A percentile compares a stretch with the other conserved stretches of the same genome.
phyloP scores from a whole-genome alignment of 2,888 invertebrate genomes.

The Pediacus dermestoides region DNA sequence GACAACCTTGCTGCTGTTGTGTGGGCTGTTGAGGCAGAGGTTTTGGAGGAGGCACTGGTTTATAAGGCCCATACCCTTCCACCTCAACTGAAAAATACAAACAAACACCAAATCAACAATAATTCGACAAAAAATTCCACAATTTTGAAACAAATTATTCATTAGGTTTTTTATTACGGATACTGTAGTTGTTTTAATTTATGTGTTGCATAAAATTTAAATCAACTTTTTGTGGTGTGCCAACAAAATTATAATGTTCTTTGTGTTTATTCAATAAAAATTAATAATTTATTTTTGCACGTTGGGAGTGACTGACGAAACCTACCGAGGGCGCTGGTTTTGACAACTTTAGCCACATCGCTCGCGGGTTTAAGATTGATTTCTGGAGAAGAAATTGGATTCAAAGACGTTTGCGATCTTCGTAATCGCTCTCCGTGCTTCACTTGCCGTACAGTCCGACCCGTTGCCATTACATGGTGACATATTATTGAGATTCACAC shows the following conservation, averaged over 20 bases:
- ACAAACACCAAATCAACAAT: constrained; percentile 14
- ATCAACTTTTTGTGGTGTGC: no score
- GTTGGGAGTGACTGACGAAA: no score
- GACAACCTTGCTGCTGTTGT: constrained; percentile 31
- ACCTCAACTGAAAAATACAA: constrained; percentile 51
- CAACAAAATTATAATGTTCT: no score
- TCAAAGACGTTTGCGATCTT: constrained; percentile 43
- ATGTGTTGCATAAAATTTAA: no score
- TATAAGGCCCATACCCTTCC: constrained; percentile 57
- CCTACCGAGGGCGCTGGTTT: constrained; percentile 28
- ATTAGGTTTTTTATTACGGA: neutral
- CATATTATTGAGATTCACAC: no score
- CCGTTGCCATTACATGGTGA: constrained; percentile 64
- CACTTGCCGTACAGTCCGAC: constrained; percentile 68
- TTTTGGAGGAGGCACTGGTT: constrained; percentile 59
- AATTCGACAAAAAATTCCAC: no score
- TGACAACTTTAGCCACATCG: constrained; percentile 29
- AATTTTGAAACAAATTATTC: no score
- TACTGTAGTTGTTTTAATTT: constrained; percentile 8
- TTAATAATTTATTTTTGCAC: no score
- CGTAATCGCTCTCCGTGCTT: constrained; percentile 62
- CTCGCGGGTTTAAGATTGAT: constrained; percentile 16
- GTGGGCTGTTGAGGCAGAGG: constrained; percentile 53
- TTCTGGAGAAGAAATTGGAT: constrained; percentile 32
- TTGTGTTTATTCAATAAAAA: no score